phyloP scores from a whole-genome alignment of 2,797 vertebrate species.

The Sphenodon punctatus region DNA sequence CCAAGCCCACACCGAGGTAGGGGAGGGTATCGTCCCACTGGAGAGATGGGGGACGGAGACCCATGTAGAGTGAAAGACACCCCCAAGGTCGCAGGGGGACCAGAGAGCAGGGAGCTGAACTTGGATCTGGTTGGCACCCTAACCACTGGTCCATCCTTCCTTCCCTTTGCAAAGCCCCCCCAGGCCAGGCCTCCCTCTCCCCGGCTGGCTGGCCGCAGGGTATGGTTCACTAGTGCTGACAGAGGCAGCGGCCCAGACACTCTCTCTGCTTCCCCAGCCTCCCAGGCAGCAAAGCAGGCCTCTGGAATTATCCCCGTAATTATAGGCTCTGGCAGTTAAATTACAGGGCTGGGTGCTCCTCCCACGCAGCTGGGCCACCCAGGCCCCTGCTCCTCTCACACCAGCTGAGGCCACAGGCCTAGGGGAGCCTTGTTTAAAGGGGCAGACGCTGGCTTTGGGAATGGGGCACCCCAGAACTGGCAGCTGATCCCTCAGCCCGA shows the following conservation, averaged over 20 bases:
- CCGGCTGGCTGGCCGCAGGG: background rate
- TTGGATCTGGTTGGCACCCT: no score
- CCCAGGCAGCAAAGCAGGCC: background rate
- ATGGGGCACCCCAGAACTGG: no score
- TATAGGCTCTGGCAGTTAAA: slow-evolving; percentile 20
- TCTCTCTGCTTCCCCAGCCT: background rate
- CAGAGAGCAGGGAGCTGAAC: no score
- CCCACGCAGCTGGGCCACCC: slow-evolving; percentile 13
- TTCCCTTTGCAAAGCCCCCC: background rate
- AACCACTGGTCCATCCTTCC: background rate
- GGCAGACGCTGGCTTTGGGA: background rate
- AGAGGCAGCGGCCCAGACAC: background rate
- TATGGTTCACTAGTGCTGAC: background rate
- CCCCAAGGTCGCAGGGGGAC: no score
- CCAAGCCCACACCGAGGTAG: no score
- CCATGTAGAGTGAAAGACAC: no score
- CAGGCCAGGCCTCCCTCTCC: background rate
- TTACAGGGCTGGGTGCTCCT: slow-evolving; percentile 6
- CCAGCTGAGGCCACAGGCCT: background rate
- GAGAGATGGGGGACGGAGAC: no score
- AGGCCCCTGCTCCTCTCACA: background rate
- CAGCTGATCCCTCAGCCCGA: no score
- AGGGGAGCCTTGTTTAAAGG: slow-evolving; percentile 17
- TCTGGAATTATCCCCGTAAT: slow-evolving; percentile 2
- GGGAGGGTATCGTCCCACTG: no score